Conservation (phyloP, 1,140 invertebrate species). For the Apis laboriosa region DNA sequence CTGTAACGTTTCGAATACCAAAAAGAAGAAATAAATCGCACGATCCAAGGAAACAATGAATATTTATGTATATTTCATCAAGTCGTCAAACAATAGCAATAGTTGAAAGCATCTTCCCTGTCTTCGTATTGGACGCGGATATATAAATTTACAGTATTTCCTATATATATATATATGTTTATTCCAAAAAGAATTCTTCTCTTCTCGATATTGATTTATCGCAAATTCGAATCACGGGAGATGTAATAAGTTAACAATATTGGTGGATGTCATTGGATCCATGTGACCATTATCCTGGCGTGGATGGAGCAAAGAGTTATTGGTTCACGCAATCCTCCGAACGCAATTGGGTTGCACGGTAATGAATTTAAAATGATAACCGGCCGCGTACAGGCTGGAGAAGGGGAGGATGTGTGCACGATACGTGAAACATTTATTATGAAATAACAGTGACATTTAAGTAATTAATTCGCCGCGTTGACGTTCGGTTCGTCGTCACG, state of each 20-base stretch:
- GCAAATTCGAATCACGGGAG: neutral
- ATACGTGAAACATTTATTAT: conserved; percentile 11
- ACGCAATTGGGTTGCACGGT: conserved; percentile 40
- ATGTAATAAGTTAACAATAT: conserved; percentile 18
- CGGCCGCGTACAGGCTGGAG: neutral
- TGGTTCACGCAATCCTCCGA: conserved; percentile 35
- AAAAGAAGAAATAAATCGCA: neutral
- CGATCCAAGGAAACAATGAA: neutral
- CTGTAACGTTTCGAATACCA: conserved; percentile 8
- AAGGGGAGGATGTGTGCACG: neutral
- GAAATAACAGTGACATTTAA: conserved; percentile 18
- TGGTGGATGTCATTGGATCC: neutral
- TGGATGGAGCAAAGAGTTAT: conserved; percentile 37
- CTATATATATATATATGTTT: neutral
- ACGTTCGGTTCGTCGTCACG: neutral
- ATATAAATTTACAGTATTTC: conserved; percentile 22
- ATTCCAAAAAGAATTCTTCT: neutral
- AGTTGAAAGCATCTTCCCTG: conserved; percentile 1
- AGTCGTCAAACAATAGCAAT: too few relatives aligned
- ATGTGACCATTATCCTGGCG: neutral
- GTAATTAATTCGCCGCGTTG: conserved; percentile 14
- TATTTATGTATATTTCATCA: conserved; percentile 34
- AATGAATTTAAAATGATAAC: conserved; percentile 57
- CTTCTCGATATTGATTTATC: conserved; percentile 10
- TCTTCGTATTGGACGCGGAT: neutral